These are phyloP conservation scores for Nyctereutes procyonoides DNA, from an alignment of 2,113 vertebrate genomes.

Conservation along the genomic window DNA sequence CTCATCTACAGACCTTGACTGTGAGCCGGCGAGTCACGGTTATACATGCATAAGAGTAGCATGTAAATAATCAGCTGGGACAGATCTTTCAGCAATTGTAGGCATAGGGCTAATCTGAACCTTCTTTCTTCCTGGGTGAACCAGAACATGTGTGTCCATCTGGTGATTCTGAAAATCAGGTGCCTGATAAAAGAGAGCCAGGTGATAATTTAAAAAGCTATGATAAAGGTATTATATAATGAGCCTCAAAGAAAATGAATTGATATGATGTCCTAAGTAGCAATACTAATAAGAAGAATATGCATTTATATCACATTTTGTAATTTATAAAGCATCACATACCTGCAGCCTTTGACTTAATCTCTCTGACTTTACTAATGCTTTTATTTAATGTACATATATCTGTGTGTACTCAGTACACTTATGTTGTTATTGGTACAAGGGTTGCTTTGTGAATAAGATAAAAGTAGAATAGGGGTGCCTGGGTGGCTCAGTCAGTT, in stretches of 20 bases:
- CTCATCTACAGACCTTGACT: conserved; percentile 71
- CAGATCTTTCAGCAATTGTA: conserved; percentile 68
- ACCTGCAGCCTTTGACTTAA: not conserved
- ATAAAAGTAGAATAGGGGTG: not conserved
- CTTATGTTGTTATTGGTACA: not conserved
- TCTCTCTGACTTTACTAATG: not conserved
- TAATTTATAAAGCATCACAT: not conserved
- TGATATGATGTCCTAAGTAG: conserved; percentile 18
- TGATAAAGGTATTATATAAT: not conserved
- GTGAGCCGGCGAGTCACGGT: conserved; percentile 72
- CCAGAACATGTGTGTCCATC: conserved; percentile 73
- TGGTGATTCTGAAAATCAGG: conserved; percentile 79
- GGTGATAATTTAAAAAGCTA: conserved; percentile 32
- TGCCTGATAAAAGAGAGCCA: conserved; percentile 34
- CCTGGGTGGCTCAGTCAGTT: not conserved
- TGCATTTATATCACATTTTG: conserved; percentile 20
- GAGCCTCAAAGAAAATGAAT: conserved; percentile 39
- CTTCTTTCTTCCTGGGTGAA: conserved; percentile 42
- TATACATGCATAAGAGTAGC: conserved; percentile 63
- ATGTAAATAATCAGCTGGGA: conserved; percentile 75
- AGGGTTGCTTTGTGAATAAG: conserved; percentile 31
- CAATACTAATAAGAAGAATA: not conserved
- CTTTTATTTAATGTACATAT: not conserved
- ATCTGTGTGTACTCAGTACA: not conserved
- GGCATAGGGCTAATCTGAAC: not conserved